Base-by-base conservation (phyloP, 2,888 invertebrate genomes). In the Creontiades dilutus region DNA sequence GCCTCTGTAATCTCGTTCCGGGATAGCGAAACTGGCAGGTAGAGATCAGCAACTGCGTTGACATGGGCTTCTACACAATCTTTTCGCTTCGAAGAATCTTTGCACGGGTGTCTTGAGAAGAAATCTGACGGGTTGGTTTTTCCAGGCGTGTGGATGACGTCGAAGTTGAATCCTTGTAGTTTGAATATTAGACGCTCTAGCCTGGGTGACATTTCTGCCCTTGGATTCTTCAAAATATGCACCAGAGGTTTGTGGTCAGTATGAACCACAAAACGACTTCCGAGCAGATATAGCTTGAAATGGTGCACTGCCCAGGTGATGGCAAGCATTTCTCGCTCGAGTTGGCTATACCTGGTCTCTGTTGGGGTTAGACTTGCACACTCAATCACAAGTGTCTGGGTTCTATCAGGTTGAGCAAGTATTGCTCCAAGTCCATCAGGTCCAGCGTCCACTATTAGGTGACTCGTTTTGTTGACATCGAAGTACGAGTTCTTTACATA, bases 201-300 rank as follows among this genome's bases (percentile, higher is more conserved):
- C n/a, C 80, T 80, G 1, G 84, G 84, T 47, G 84, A 84, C 84
- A 84, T 48, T 7, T 84, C 52, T 52, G 84, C 48, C 4, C 84
- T 48, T 5, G 52, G 84, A 14, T 52, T 84, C 19, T 55, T 3
- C 0, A 16, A 2, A 52, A 12, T 52, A 12, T 16, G 1, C 16
- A 52, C 52, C 11, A 75, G n/a, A 75, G 75, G 75, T 12, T 75
- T 75, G 75, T n/a, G 75, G 19, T 75, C 75, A 12, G 75, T 75
- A 11, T 14, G n/a, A 5, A 75, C 75, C n/a, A 75, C 75, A 75
- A 75, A 75, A 0, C 19, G n/a, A 19, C 75, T 28, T 14, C 75
- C n/a, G 5, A 75, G 12, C 2, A 75, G 28, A 12, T 75, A 75
- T 19, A 75, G 0, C 1, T 75, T 75, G 75, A 9, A 75, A 75